Conservation (phyloP, 2,113 vertebrate genomes). For the Perca schrenkii region DNA sequence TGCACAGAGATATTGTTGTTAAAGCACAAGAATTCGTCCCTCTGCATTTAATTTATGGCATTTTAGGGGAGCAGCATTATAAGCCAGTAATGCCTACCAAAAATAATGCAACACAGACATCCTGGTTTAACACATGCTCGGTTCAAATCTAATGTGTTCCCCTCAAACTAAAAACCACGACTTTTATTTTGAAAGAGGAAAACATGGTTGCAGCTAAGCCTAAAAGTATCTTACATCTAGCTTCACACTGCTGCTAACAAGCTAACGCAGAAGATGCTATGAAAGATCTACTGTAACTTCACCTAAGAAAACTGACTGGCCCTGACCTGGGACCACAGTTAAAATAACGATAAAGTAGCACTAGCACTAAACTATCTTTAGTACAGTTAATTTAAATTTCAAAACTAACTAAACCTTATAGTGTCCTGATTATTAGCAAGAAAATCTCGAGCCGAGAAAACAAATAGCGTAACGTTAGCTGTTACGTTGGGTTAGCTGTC, state of each 20-base stretch:
- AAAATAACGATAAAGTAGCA: neutral
- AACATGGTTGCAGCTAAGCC: too few species aligned
- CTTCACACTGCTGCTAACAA: slow-evolving; percentile 26
- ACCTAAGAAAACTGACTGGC: neutral
- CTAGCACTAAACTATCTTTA: neutral
- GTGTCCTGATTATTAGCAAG: neutral
- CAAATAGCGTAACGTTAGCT: slow-evolving; percentile 1
- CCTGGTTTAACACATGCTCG: neutral
- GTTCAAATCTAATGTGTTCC: neutral
- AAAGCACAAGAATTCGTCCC: neutral
- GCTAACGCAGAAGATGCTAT: slow-evolving; percentile 40
- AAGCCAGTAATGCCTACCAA: neutral
- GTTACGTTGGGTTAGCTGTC: neutral
- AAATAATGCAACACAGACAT: neutral
- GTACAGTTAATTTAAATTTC: neutral
- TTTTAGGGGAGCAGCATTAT: neutral
- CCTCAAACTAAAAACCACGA: accelerated
- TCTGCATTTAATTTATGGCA: neutral
- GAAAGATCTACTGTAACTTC: slow-evolving; percentile 18
- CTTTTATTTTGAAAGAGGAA: slow-evolving; percentile 48
- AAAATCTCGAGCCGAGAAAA: neutral
- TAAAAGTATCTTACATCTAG: neutral
- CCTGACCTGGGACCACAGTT: neutral
- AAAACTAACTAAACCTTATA: neutral
- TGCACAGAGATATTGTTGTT: neutral